Conservation (phyloP, 2,113 vertebrate species). For the Pimephales promelas region DNA sequence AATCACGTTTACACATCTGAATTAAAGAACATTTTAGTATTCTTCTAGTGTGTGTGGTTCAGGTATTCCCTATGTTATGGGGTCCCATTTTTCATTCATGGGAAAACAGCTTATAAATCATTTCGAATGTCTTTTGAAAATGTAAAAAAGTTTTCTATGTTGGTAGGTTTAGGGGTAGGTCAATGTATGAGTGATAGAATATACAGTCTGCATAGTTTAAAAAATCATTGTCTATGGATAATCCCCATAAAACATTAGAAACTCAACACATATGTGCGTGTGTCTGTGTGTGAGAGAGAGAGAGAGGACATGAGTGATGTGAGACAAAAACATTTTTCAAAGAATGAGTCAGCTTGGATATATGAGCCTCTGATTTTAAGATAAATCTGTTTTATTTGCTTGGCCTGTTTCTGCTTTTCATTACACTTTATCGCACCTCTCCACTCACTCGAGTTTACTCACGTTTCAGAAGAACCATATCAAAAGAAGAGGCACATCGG, state of each 20-base stretch:
- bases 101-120: too few species aligned
- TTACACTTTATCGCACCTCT: slow-evolving; percentile 49
- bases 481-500: slow-evolving; percentile 59
- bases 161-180: too few species aligned
- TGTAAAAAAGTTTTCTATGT: too few species aligned
- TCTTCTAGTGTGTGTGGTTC: neutral
- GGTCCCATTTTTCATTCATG: too few species aligned
- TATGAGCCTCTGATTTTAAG: slow-evolving; percentile 59
- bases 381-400: slow-evolving; percentile 63
- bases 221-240: too few species aligned
- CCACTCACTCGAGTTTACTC: slow-evolving; percentile 41
- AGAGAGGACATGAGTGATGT: slow-evolving; percentile 43
- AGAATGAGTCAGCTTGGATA: slow-evolving; percentile 50
- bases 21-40: neutral
- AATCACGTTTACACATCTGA: neutral
- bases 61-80: too few species aligned
- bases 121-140: too few species aligned
- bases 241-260: too few species aligned
- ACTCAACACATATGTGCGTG: too few species aligned
- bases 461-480: slow-evolving; percentile 63
- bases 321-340: slow-evolving; percentile 43
- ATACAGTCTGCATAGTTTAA: too few species aligned
- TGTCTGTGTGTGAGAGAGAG: neutral
- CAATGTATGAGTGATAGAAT: too few species aligned
- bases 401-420: slow-evolving; percentile 10